phyloP scores from a whole-genome alignment of 1,140 invertebrate species.

The Drosophila triauraria region DNA sequence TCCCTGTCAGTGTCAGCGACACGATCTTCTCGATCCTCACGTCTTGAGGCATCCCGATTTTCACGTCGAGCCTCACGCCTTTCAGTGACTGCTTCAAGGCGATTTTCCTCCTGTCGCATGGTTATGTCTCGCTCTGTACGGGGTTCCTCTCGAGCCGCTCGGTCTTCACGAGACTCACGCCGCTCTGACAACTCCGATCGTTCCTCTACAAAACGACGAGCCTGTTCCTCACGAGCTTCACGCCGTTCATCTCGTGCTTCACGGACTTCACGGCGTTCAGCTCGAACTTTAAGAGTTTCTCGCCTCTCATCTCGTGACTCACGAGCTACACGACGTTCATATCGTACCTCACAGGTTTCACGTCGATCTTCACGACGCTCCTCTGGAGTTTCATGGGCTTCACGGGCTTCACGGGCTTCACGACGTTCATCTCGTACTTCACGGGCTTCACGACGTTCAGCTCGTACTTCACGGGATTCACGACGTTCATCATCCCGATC shows the following conservation, averaged over 20 bases:
- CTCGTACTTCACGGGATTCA: background rate
- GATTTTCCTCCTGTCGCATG: background rate
- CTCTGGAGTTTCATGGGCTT: constrained; percentile 1
- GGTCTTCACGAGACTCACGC: background rate
- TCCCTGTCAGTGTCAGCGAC: background rate
- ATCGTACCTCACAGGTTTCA: background rate
- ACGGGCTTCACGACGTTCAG: background rate
- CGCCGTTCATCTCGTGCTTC: background rate
- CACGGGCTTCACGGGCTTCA: background rate
- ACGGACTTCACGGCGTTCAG: background rate
- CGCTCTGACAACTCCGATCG: too few relatives aligned
- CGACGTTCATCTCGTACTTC: background rate
- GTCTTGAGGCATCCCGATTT: background rate
- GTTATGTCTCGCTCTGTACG: background rate
- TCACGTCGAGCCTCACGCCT: background rate
- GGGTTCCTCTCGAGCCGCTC: background rate
- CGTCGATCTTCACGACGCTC: constrained; percentile 2
- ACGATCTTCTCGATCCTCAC: background rate
- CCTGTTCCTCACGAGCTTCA: background rate
- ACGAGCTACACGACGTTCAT: background rate
- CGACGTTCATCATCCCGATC: background rate
- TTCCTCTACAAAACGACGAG: too few relatives aligned
- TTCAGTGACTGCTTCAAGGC: background rate
- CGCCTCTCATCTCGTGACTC: background rate
- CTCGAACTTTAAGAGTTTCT: background rate